These are phyloP conservation scores for Aspidiotus rigidus DNA, from an alignment of 2,888 invertebrate species.

Conservation along the genomic window DNA sequence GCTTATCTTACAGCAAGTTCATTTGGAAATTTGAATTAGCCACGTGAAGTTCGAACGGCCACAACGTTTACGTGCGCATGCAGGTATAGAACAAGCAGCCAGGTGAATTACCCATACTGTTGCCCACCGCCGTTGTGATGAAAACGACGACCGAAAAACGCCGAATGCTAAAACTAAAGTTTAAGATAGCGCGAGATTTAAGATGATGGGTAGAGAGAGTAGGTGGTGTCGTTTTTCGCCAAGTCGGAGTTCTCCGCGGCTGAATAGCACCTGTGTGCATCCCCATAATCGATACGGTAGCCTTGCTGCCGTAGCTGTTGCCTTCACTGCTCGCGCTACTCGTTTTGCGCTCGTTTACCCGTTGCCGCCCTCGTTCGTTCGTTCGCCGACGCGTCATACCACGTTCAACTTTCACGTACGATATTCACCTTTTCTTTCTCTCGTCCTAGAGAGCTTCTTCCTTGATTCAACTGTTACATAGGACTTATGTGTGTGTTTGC, in stretches of 20 bases:
- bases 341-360: background rate
- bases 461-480: too few relatives aligned
- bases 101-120: too few relatives aligned
- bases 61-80: too few relatives aligned
- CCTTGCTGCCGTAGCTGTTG: constrained; percentile 16
- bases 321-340: background rate
- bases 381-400: background rate
- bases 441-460: too few relatives aligned
- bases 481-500: too few relatives aligned
- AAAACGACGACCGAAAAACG: background rate
- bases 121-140: too few relatives aligned
- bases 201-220: background rate
- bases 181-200: constrained; percentile 28
- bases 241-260: constrained; percentile 21
- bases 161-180: constrained; percentile 25
- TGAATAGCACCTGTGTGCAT: constrained; percentile 33
- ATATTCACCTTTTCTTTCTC: background rate
- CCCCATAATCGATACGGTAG: constrained; percentile 30
- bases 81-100: too few relatives aligned
- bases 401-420: background rate
- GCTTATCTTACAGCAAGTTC: too few relatives aligned
- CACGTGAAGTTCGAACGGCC: too few relatives aligned
- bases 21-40: too few relatives aligned
- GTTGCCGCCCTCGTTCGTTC: constrained; percentile 6
- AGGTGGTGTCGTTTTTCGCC: constrained; percentile 19